phyloP scores from a whole-genome alignment of 2,888 invertebrate species.

The Mythimna vitellina region DNA sequence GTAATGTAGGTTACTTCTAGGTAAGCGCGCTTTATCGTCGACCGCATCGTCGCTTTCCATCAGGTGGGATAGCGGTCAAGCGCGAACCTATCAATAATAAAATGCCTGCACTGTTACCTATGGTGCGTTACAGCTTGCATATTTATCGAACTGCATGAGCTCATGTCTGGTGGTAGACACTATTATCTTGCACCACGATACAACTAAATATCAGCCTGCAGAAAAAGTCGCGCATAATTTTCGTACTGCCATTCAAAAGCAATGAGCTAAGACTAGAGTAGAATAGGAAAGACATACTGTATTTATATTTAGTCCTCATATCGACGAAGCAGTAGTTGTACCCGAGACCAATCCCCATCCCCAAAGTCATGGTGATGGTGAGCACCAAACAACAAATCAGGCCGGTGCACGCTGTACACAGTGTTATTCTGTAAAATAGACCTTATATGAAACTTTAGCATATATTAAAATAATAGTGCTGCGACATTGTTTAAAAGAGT shows the following conservation, averaged over 20 bases:
- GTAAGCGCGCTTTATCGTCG: too few species aligned
- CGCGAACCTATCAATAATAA: too few species aligned
- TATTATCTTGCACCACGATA: background rate
- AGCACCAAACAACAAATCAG: conserved; percentile 53
- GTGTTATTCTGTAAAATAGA: conserved; percentile 39
- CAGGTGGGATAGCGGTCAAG: too few species aligned
- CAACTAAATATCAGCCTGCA: background rate
- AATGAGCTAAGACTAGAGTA: background rate
- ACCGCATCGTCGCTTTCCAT: too few species aligned
- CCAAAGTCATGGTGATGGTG: conserved; percentile 55
- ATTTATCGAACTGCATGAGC: background rate
- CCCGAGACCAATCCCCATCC: conserved; percentile 70
- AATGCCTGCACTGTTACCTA: background rate
- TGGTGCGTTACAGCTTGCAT: background rate
- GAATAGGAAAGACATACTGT: conserved; percentile 50
- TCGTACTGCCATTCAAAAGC: background rate
- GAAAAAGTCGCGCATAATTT: background rate
- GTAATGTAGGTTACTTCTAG: too few species aligned
- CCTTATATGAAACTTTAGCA: too few species aligned
- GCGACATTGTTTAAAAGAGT: too few species aligned
- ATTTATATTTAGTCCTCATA: conserved; percentile 62
- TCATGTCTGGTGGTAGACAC: background rate
- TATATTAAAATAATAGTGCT: too few species aligned
- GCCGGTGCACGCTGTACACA: conserved; percentile 30
- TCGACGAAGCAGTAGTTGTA: conserved; percentile 76